These are phyloP conservation scores for Erebia ligea DNA, from an alignment of 2,888 invertebrate species.

Conservation along the genomic window DNA sequence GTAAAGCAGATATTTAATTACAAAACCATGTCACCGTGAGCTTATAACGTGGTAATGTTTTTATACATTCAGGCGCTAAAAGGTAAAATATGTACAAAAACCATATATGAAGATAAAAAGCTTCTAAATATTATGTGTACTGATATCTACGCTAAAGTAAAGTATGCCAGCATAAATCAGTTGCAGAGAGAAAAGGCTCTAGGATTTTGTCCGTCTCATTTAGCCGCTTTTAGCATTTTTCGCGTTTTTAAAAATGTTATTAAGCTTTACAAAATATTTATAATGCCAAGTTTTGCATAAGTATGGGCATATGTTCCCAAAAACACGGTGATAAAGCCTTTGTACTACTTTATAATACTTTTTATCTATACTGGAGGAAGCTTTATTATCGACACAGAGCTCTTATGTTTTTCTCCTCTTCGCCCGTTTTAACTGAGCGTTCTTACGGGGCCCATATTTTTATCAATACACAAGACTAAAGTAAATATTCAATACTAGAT, in stretches of 20 bases:
- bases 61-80: slow-evolving; percentile 5
- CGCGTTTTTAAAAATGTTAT: not conserved
- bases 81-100: slow-evolving; percentile 19
- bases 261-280: slow-evolving; percentile 12
- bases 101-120: slow-evolving; percentile 11
- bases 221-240: slow-evolving; percentile 9
- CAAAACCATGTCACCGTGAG: slow-evolving; percentile 6
- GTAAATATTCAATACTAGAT: too few relatives aligned
- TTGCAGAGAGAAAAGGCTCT: slow-evolving; percentile 4
- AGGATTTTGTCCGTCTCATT: slow-evolving; percentile 12
- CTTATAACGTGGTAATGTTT: not conserved
- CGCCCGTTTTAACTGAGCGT: too few relatives aligned
- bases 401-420: too few relatives aligned
- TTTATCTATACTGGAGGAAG: not conserved
- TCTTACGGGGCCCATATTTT: too few relatives aligned
- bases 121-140: slow-evolving; percentile 9
- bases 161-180: slow-evolving; percentile 22
- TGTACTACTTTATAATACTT: too few relatives aligned
- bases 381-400: too few relatives aligned
- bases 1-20: too few relatives aligned
- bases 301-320: not conserved
- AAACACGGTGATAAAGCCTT: not conserved
- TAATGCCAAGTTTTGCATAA: not conserved
- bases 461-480: too few relatives aligned
- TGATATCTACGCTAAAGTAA: not conserved